Evolutionary conservation across 2,888 invertebrate species (phyloP).

Genomic region (Agonopterix alstromeriana): DNA sequence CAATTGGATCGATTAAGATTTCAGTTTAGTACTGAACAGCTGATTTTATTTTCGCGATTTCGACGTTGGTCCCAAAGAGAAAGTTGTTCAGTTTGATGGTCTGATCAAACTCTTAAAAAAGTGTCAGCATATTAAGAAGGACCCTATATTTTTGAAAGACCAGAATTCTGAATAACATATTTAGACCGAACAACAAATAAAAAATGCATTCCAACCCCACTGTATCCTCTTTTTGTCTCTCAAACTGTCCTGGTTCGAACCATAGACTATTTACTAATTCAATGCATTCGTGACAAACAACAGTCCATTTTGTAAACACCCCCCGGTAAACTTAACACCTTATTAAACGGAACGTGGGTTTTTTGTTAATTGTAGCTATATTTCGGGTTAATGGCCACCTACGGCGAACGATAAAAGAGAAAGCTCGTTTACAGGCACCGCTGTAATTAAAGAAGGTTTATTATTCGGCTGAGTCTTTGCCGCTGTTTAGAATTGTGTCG

Average conservation of each 20-base stretch:
- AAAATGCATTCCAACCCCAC: neutral
- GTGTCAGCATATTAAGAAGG: too few relatives aligned
- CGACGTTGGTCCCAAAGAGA: too few relatives aligned
- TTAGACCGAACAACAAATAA: neutral
- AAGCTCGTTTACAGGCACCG: conserved; percentile 46
- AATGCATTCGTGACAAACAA: conserved; percentile 42
- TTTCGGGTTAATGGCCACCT: conserved; percentile 63
- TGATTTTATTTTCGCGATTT: too few relatives aligned
- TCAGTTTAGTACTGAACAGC: too few relatives aligned
- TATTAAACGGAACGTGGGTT: conserved; percentile 61
- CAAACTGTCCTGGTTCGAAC: too few relatives aligned
- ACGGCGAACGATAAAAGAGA: conserved; percentile 59
- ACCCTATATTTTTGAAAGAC: too few relatives aligned
- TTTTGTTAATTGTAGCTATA: conserved; percentile 70
- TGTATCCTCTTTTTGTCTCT: too few relatives aligned
- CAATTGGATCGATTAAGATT: too few relatives aligned
- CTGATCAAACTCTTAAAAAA: too few relatives aligned
- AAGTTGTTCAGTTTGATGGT: too few relatives aligned
- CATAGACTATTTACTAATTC: too few relatives aligned
- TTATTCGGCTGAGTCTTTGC: conserved; percentile 41
- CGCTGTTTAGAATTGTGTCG: neutral
- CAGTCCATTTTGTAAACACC: conserved; percentile 50
- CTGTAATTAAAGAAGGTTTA: conserved; percentile 62
- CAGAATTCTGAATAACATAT: too few relatives aligned
- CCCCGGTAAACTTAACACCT: conserved; percentile 63